Percentiles rank a stretch among this genome's conserved stretches.
These are phyloP conservation scores for Vidua macroura DNA, from an alignment of 2,113 vertebrate genomes.

Conservation along the genomic window DNA sequence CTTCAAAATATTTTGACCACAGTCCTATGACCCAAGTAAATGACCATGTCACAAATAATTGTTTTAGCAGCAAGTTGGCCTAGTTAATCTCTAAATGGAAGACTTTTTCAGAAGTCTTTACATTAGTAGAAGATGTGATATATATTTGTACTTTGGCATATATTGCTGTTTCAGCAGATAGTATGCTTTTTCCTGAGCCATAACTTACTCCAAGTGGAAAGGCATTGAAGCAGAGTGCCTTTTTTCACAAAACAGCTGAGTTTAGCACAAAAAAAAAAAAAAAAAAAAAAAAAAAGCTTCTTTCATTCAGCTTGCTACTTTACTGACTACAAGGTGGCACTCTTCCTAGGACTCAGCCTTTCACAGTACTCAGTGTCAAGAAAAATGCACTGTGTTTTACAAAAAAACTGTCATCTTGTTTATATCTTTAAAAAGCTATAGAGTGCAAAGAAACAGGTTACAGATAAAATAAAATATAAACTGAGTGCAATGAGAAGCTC, in stretches of 20 bases:
- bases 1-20: not conserved
- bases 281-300: rapidly evolving
- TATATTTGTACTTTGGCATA: not conserved
- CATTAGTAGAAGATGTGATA: not conserved
- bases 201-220: not conserved
- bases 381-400: not conserved
- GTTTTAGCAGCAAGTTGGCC: not conserved
- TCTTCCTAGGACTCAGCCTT: not conserved
- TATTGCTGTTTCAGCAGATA: not conserved
- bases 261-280: not conserved
- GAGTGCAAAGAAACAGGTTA: not conserved
- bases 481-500: not conserved
- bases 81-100: not conserved
- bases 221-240: not conserved
- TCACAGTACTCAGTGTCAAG: not conserved
- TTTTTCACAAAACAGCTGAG: not conserved
- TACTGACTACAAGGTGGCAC: not conserved
- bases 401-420: not conserved
- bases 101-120: not conserved
- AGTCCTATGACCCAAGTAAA: not conserved
- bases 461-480: not conserved
- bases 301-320: not conserved
- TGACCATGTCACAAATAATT: not conserved
- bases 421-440: not conserved
- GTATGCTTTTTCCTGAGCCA: not conserved